Evolutionary conservation across 2,113 vertebrate species (phyloP).

Genomic region (Saccopteryx bilineata): DNA sequence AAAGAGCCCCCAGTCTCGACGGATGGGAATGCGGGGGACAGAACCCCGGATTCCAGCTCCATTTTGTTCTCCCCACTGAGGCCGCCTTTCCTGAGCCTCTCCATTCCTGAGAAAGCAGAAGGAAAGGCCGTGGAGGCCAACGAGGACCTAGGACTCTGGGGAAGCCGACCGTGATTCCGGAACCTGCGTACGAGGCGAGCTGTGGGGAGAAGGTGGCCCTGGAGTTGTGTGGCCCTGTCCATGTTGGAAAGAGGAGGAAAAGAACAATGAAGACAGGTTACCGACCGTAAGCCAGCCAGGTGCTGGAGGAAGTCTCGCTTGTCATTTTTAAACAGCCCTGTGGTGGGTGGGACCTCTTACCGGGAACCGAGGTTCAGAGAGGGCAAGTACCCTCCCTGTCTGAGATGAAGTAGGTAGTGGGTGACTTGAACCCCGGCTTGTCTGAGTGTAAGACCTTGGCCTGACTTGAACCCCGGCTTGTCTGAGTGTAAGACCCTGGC

Average conservation of each 20-base stretch:
- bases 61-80: neutral
- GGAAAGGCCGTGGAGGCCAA: neutral
- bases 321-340: neutral
- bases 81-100: neutral
- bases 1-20: rapidly evolving
- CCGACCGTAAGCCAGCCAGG: neutral
- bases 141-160: neutral
- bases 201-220: rapidly evolving
- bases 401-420: rapidly evolving
- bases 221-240: neutral
- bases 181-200: rapidly evolving
- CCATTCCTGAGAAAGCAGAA: neutral
- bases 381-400: rapidly evolving
- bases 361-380: neutral
- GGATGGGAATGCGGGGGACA: rapidly evolving
- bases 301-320: neutral
- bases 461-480: rapidly evolving
- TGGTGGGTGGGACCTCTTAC: neutral
- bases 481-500: neutral
- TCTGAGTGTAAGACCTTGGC: neutral
- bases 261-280: rapidly evolving
- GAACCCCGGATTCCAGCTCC: neutral
- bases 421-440: rapidly evolving
- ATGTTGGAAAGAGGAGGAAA: neutral
- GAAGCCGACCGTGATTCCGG: neutral